phyloP scores from a whole-genome alignment of 1,140 invertebrate genomes.

The Coelopa frigida region DNA sequence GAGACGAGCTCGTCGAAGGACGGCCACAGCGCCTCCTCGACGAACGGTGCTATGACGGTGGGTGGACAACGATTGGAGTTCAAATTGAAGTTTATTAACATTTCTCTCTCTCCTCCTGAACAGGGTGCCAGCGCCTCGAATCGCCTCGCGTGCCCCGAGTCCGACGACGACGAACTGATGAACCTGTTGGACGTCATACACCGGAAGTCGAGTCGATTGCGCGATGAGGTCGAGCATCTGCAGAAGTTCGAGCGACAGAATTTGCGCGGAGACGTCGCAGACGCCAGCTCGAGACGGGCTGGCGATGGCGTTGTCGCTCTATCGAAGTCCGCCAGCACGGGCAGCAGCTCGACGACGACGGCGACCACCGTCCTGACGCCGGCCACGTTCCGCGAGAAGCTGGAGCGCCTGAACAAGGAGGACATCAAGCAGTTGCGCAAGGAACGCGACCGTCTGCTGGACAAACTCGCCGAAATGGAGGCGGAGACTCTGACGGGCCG shows the following conservation, averaged over 20 bases:
- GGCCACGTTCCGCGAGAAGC: conserved; percentile 37
- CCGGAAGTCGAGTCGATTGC: conserved; percentile 63
- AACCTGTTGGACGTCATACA: conserved; percentile 79
- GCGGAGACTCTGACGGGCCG: conserved; percentile 59
- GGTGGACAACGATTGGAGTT: conserved; percentile 10
- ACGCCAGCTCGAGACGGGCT: background rate
- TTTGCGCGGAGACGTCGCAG: conserved; percentile 4
- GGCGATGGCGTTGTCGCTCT: conserved; percentile 5
- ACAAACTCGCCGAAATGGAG: conserved; percentile 64
- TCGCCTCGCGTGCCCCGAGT: conserved; percentile 45
- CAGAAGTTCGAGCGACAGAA: conserved; percentile 29
- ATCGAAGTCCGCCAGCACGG: conserved; percentile 11
- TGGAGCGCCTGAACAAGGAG: conserved; percentile 40
- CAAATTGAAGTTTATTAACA: conserved; percentile 24
- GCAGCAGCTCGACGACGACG: conserved; percentile 10
- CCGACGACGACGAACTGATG: conserved; percentile 78
- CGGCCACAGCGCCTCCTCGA: conserved; percentile 52
- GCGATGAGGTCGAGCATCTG: conserved; percentile 62
- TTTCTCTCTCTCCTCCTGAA: background rate
- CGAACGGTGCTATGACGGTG: conserved; percentile 42
- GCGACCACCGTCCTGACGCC: conserved; percentile 23
- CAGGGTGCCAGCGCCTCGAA: conserved; percentile 38
- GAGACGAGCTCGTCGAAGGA: conserved; percentile 72
- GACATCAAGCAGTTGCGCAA: conserved; percentile 52
- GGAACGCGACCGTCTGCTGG: conserved; percentile 63